Base-by-base conservation (phyloP, 2,797 vertebrate species). In the Parauchenoglanis punctatus region DNA sequence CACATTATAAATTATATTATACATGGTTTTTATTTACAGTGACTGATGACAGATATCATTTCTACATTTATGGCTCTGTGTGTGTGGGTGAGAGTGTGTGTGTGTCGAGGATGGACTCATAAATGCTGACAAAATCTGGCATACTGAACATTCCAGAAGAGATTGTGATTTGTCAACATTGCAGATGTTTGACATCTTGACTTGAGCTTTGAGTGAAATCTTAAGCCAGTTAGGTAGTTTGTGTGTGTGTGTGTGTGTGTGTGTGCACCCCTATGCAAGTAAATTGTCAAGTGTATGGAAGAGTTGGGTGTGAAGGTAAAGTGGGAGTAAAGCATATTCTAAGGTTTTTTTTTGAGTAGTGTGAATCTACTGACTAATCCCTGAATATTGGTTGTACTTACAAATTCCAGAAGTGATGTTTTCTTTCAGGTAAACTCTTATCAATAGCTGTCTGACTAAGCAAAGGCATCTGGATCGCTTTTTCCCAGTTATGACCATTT, bases 101-200 rank as follows among this genome's bases (percentile, higher is more conserved):
- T 54, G 46, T n/a, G 12, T n/a, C 4, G 1, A 4, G 18, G 40
- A 4, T 46, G 5, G 40, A 25, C 18, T 23, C 44, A 49, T 49
- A 49, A 75, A 49, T 4, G 40, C 35, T 46, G 4, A 72, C 35
- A 44, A 73, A 46, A 58, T 58, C 40, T 28, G 31, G 17, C 35
- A 76, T 31, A n/a, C 83, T 75, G 83, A 18, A 85, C 84, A 77
- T 85, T 85, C 72, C 61, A 78, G 28, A 77, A 49, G n/a, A 65
- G 44, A 77, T 28, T 77, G 49, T 20, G 40, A 85, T 61, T 63
- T 85, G 40, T 52, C 72, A 61, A 7, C 20, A 46, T 31, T 15
- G 68, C 44, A 63, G 58, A 63, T 65, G 84, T 85, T 28, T 77
- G n/a, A 56, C n/a, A 56, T 58, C 18, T 54, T 77, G 75, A 77